Base-by-base conservation (phyloP, 2,888 invertebrate genomes). In the Zeuzera pyrina region DNA sequence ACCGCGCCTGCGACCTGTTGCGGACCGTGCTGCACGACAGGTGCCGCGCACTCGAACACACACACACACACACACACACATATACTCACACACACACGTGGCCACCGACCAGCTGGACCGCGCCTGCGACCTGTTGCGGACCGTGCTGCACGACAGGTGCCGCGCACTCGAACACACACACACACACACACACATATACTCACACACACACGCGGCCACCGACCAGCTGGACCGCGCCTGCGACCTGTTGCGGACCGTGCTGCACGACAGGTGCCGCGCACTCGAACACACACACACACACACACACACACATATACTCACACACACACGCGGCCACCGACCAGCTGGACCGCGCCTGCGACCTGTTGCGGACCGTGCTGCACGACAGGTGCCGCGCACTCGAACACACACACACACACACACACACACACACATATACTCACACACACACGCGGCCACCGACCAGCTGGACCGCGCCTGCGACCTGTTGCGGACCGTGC, bases 71-170 rank as follows among this genome's bases (percentile, higher is more conserved):
- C n/a, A n/a, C n/a, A n/a, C n/a, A n/a, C n/a, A n/a, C n/a, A n/a
- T n/a, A n/a, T n/a, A n/a, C n/a, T n/a, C n/a, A n/a, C n/a, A 89
- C 58, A 84, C 86, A n/a, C 88, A 90, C 66, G 69, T 78, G 32
- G 83, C 85, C 47, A 77, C 84, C 30, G 85, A 88, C 27, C 89
- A 91, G 63, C 78, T 89, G 8, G 78, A 85, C 15, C 77, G 85
- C 49, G 88, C 89, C 2, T 85, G 85, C 49, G 83, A 84, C 36
- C 83, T 92, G 39, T 77, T 90, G 14, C 85, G 85, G 45, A 68
- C 77, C 0, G 59, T 84, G 38, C 50, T 77, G 1, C 67, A 63
- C 26, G 72, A 76, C 31, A 69, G 59, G 84, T 84, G 19, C n/a
- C n/a, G n/a, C n/a, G n/a, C n/a, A n/a, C n/a, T n/a, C n/a, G n/a